Evolutionary conservation across 2,113 vertebrate genomes (phyloP).

Genomic region (Limnothrissa miodon): DNA sequence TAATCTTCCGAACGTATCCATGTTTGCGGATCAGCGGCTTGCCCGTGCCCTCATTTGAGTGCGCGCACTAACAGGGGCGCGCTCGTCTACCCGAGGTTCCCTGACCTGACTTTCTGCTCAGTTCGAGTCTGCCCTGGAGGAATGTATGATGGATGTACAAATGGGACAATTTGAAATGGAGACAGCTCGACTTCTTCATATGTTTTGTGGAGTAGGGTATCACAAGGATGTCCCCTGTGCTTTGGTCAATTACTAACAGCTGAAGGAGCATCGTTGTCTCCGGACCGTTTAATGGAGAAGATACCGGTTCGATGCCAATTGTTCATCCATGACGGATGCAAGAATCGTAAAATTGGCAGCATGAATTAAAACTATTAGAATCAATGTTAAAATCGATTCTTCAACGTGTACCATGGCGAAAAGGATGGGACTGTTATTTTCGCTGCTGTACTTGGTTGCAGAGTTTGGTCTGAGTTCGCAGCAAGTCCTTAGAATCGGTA

Average conservation of each 20-base stretch:
- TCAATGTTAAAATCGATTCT: constrained; percentile 63
- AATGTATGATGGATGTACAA: constrained; percentile 4
- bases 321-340: constrained; percentile 55
- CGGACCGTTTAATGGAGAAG: constrained; percentile 59
- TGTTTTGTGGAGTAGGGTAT: not conserved
- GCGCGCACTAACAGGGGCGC: constrained; percentile 52
- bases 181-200: not conserved
- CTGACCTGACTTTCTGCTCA: not conserved
- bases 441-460: constrained; percentile 75
- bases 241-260: constrained; percentile 31
- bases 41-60: constrained; percentile 65
- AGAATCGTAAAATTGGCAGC: constrained; percentile 58
- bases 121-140: constrained; percentile 1
- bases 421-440: constrained; percentile 73
- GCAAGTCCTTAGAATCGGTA: constrained; percentile 92
- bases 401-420: constrained; percentile 71
- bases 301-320: constrained; percentile 59
- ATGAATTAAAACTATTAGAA: constrained; percentile 64
- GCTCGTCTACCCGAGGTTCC: constrained; percentile 6
- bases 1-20: constrained; percentile 74
- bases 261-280: constrained; percentile 23
- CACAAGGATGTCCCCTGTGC: constrained; percentile 32
- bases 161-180: not conserved
- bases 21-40: constrained; percentile 69
- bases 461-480: constrained; percentile 79